A percentile compares a stretch with the other conserved stretches of the same genome.
phyloP scores from a whole-genome alignment of 2,797 vertebrate species.

The Loriculus beryllinus region DNA sequence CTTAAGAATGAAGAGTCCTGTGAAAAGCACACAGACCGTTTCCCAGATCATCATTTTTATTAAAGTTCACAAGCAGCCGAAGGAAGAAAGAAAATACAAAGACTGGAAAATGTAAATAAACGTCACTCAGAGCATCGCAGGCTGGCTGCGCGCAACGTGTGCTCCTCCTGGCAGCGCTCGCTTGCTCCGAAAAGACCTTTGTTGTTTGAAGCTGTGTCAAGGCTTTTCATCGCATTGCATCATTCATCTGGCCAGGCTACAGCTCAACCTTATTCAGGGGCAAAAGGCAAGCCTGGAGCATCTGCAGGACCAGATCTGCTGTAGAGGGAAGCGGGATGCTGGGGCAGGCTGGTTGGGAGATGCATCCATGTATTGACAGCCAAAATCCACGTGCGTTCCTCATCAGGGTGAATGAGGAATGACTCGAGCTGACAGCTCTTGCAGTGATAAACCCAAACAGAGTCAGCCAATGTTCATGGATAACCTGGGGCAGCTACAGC shows the following conservation, averaged over 20 bases:
- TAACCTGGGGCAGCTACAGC: neutral
- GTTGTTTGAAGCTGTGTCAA: constrained; percentile 31
- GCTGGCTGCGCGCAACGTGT: neutral
- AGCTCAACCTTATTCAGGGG: neutral
- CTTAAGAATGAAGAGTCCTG: constrained; percentile 46
- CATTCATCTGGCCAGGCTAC: constrained; percentile 19
- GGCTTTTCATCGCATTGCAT: constrained; percentile 32
- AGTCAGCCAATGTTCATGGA: fast-evolving
- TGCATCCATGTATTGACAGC: neutral
- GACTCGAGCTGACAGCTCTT: neutral
- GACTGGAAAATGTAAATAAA: constrained; percentile 25
- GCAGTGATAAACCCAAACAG: neutral
- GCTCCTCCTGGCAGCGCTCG: neutral
- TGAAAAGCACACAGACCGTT: constrained; percentile 21
- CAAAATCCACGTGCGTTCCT: neutral
- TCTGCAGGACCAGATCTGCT: neutral
- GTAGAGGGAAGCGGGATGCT: neutral
- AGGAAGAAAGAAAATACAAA: neutral
- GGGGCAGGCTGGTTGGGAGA: neutral
- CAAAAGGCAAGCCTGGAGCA: neutral
- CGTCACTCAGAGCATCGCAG: neutral
- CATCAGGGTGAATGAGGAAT: neutral
- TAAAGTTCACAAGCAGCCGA: constrained; percentile 38
- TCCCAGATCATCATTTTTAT: constrained; percentile 67
- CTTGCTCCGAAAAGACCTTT: neutral